Conservation (phyloP, 64 coral and sea anemone species). For the Montipora capricornis region DNA sequence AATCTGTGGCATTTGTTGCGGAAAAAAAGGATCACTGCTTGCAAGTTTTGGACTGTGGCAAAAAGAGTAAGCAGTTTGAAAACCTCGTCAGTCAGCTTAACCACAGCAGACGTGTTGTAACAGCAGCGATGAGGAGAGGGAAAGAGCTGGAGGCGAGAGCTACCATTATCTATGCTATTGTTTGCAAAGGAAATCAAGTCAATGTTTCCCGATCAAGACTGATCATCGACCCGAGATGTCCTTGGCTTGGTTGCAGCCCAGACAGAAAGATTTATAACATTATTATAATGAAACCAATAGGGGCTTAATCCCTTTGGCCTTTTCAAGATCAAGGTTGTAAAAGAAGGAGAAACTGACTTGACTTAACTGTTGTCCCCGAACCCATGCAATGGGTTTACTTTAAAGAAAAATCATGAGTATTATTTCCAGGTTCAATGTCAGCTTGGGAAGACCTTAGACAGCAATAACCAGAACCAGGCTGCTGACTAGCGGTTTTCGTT, state of each 20-base stretch:
- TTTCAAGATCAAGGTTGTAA: slow-evolving; percentile 24
- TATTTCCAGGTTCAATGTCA: too few species aligned
- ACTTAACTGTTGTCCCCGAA: neutral
- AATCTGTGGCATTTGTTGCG: slow-evolving; percentile 46
- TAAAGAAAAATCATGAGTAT: neutral
- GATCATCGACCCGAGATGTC: slow-evolving; percentile 46
- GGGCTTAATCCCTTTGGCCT: slow-evolving; percentile 34
- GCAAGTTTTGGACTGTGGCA: slow-evolving; percentile 62
- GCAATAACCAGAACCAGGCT: too few species aligned
- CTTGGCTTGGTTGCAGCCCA: slow-evolving; percentile 42
- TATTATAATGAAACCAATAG: neutral
- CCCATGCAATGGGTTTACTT: neutral
- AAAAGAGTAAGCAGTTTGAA: slow-evolving; percentile 67
- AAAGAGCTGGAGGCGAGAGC: neutral
- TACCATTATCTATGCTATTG: slow-evolving; percentile 52
- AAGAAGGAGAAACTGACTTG: slow-evolving; percentile 29
- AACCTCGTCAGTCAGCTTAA: slow-evolving; percentile 55
- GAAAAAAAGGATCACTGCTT: slow-evolving; percentile 68
- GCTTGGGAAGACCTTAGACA: neutral
- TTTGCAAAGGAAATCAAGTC: slow-evolving; percentile 2
- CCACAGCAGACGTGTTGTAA: slow-evolving; percentile 40
- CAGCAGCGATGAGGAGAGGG: too few species aligned
- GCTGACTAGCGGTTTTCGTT: too few species aligned
- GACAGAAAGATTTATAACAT: slow-evolving; percentile 56
- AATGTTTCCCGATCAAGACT: slow-evolving; percentile 64